Conservation (phyloP, 1,140 invertebrate species). For the Latrodectus geometricus region DNA sequence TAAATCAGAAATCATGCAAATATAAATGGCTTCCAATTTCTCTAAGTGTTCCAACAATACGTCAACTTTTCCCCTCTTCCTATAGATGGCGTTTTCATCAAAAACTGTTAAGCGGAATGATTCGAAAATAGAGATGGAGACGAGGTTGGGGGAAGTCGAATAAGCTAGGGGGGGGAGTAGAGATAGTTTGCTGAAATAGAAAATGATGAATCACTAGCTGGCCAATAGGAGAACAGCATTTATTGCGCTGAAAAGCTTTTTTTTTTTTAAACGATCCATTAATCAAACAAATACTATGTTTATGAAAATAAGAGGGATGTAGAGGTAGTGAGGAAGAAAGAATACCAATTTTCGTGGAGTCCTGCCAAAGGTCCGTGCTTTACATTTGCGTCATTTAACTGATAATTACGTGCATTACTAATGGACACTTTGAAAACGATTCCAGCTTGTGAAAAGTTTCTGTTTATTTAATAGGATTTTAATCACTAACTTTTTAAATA, state of each 20-base stretch:
- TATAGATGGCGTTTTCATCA: slow-evolving; percentile 31
- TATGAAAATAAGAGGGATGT: slow-evolving; percentile 44
- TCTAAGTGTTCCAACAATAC: neutral
- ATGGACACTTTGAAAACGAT: too few species aligned
- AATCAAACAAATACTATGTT: slow-evolving; percentile 59
- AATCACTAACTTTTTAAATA: too few species aligned
- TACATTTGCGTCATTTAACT: too few species aligned
- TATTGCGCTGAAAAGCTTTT: slow-evolving; percentile 52
- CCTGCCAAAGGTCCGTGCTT: slow-evolving; percentile 23
- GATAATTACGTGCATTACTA: too few species aligned
- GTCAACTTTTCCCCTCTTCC: neutral
- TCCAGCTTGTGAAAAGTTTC: too few species aligned
- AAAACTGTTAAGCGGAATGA: slow-evolving; percentile 41
- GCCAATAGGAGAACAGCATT: slow-evolving; percentile 58
- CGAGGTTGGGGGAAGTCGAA: neutral
- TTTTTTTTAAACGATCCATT: slow-evolving; percentile 58
- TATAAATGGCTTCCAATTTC: neutral
- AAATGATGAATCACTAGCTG: slow-evolving; percentile 59
- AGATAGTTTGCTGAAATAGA: slow-evolving; percentile 61
- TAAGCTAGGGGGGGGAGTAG: neutral
- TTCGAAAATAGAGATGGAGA: slow-evolving; percentile 21
- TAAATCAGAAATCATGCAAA: too few species aligned
- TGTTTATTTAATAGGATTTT: too few species aligned
- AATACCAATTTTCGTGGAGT: slow-evolving; percentile 18
- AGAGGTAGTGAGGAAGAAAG: slow-evolving; percentile 24